A percentile compares a stretch with the other conserved stretches of the same genome.
Evolutionary conservation across 2,797 vertebrate species (phyloP).

Genomic region (Labroides dimidiatus): DNA sequence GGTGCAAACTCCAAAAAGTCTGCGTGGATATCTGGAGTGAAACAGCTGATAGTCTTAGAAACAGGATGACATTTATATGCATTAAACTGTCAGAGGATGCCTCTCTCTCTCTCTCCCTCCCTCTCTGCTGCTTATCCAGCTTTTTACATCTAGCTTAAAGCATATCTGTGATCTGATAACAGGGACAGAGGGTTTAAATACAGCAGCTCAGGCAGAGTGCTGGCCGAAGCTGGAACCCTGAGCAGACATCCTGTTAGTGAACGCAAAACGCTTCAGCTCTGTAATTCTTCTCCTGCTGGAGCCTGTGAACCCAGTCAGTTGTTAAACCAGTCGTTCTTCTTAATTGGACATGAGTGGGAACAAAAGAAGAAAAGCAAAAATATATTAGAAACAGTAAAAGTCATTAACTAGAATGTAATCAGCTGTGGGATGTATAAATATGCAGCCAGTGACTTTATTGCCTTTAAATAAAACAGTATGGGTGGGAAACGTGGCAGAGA

Average conservation of each 20-base stretch:
- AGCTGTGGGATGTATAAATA: conserved; percentile 3
- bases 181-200: not conserved
- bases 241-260: not conserved
- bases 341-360: conserved; percentile 12
- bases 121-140: not conserved
- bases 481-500: conserved; percentile 15
- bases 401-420: conserved; percentile 11
- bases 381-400: conserved; percentile 3
- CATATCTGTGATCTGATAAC: conserved; percentile 8
- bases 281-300: too few species aligned
- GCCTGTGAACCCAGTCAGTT: not conserved
- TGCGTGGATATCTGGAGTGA: not conserved
- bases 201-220: not conserved
- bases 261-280: not conserved
- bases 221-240: not conserved
- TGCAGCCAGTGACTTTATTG: not conserved
- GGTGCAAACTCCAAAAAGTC: not conserved
- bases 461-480: conserved; percentile 10
- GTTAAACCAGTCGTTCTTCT: not conserved
- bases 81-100: not conserved
- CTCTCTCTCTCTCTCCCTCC: not conserved
- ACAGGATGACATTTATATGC: not conserved
- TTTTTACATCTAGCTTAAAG: not conserved
- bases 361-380: not conserved
- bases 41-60: not conserved